A percentile compares a stretch with the other conserved stretches of the same genome.
phyloP scores from a whole-genome alignment of 2,113 vertebrate species.

The Trochalopteron elliotii region DNA sequence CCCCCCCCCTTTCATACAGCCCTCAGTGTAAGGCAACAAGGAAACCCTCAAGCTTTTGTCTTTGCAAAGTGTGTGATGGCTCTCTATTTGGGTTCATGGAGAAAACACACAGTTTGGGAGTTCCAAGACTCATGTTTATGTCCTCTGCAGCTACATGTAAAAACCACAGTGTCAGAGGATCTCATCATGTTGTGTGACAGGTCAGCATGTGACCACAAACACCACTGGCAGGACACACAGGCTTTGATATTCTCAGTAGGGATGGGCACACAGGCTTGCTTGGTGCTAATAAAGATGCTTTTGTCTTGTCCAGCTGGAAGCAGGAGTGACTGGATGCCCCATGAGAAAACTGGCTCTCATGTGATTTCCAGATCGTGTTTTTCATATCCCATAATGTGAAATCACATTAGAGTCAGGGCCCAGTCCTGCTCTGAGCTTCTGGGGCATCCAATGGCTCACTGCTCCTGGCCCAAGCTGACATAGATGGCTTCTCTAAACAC shows the following conservation, averaged over 20 bases:
- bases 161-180: conserved; percentile 1
- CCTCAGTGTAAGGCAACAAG: neutral
- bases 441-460: neutral
- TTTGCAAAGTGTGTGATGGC: neutral
- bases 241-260: neutral
- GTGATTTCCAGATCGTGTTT: neutral
- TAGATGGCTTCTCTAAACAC: neutral
- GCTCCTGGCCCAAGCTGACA: neutral
- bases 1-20: neutral
- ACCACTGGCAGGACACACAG: neutral
- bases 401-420: neutral
- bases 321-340: neutral
- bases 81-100: neutral
- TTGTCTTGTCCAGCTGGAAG: conserved; percentile 34
- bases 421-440: neutral
- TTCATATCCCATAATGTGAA: neutral
- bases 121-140: neutral
- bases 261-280: neutral
- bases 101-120: neutral
- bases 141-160: neutral
- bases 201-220: conserved; percentile 25
- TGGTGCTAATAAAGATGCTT: conserved; percentile 11
- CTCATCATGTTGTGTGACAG: neutral
- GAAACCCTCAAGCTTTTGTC: neutral
- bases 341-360: neutral